phyloP scores from a whole-genome alignment of 2,888 invertebrate genomes.

The Synergus laeviventris region DNA sequence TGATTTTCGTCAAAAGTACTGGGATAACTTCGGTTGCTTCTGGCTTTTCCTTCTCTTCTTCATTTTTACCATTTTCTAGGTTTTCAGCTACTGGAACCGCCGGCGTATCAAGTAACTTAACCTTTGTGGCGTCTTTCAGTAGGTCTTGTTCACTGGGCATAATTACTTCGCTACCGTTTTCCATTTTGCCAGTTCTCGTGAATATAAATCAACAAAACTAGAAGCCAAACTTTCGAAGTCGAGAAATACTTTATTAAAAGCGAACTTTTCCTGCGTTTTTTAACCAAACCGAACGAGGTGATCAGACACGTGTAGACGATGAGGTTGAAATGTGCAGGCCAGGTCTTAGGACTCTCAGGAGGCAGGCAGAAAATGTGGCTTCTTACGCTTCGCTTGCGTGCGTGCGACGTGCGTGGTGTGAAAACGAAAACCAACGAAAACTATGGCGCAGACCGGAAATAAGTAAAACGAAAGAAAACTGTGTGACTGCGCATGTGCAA shows the following conservation, averaged over 20 bases:
- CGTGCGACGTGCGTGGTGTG: too few species aligned
- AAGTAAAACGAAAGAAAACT: too few species aligned
- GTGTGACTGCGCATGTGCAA: too few species aligned
- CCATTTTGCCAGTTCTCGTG: slow-evolving; percentile 54
- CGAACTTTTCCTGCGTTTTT: not conserved
- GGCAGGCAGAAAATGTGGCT: too few species aligned
- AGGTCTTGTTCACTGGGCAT: slow-evolving; percentile 48
- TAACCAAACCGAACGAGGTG: not conserved
- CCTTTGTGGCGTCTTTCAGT: slow-evolving; percentile 50
- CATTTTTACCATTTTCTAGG: slow-evolving; percentile 55
- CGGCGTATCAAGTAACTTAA: slow-evolving; percentile 48
- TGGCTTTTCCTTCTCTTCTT: slow-evolving; percentile 17
- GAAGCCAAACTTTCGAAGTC: too few species aligned
- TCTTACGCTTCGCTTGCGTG: too few species aligned
- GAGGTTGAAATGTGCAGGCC: not conserved
- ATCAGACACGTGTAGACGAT: not conserved
- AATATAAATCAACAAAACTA: not conserved
- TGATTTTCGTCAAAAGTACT: slow-evolving; percentile 64
- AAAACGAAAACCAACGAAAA: too few species aligned
- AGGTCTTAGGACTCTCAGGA: too few species aligned
- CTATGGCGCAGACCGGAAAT: too few species aligned
- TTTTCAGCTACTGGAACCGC: slow-evolving; percentile 56
- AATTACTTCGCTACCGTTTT: slow-evolving; percentile 59
- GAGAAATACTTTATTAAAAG: not conserved
- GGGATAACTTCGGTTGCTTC: slow-evolving; percentile 23